Evolutionary conservation across 2,797 vertebrate genomes (phyloP), one percentile per base, ranked within the genome.

Genomic region (Caiman crocodilus): DNA sequence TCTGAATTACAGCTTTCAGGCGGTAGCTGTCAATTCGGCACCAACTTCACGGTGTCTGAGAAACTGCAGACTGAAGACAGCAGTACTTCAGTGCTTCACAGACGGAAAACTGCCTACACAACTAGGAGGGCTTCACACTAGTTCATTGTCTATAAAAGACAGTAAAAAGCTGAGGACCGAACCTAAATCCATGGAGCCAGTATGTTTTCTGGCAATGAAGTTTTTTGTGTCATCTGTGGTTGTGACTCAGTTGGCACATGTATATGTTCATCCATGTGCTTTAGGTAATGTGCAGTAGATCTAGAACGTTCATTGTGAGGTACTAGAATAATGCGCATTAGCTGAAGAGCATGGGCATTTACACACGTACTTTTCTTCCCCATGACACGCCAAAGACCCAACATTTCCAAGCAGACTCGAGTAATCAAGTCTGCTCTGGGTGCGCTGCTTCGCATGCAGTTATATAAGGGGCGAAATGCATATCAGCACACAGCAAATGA

Each of bases 31-130:
- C 15, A 55, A 25, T 7, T 8, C 14, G 50, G 6, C 17, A 76
- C 23, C 26, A 61, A 4, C 1, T 0, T 0, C 67, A 42, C 14
- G 1, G 4, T 78, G 82, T 91, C 13, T 28, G 57, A 50, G 23
- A 69, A 9, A 4, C 77, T 84, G 87, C 74, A 63, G 18, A 7
- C 2, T n/a, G 56, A 58, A 23, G 16, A 50, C 13, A 71, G 14
- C 3, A 64, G 6, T 1, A 64, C 79, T 80, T 76, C 14, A 14
- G 56, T 18, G 56, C 10, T 81, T 89, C 91, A 11, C 21, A 75
- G 55, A 79, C 79, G 10, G 11, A 73, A 89, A 85, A 1, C 17
- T 87, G 21, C 4, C 5, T 60, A 21, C 79, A n/a, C 77, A 82
- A 73, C 50, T 55, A 42, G 5, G n/a, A 67, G n/a, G 64, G 15